phyloP scores from a whole-genome alignment of 2,113 vertebrate genomes.

The Sialia sialis region DNA sequence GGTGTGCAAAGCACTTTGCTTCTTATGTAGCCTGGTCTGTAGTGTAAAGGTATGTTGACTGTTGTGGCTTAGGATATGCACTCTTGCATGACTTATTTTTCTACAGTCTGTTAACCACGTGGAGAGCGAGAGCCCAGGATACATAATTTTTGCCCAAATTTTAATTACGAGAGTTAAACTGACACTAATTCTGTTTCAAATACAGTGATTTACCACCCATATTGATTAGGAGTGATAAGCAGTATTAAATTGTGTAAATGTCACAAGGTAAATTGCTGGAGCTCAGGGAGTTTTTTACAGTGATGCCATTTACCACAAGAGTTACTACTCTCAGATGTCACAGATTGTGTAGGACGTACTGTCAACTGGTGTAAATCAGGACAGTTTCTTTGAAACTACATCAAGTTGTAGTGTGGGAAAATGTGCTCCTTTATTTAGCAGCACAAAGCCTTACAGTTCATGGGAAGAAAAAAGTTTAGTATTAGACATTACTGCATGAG shows the following conservation, averaged over 20 bases:
- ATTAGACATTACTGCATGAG: not conserved
- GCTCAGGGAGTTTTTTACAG: not conserved
- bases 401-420: not conserved
- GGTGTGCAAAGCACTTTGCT: not conserved
- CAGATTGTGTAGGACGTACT: not conserved
- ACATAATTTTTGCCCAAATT: not conserved
- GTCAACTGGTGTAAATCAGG: constrained; percentile 6
- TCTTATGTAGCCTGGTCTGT: not conserved
- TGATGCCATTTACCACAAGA: constrained; percentile 3
- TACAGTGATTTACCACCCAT: not conserved
- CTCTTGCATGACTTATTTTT: not conserved
- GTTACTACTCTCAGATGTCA: constrained; percentile 16
- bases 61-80: not conserved
- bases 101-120: not conserved
- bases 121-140: not conserved
- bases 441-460: not conserved
- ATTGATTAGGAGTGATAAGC: not conserved
- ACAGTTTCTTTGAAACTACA: not conserved
- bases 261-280: not conserved
- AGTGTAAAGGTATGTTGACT: not conserved
- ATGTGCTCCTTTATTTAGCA: constrained; percentile 10
- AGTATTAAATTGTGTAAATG: not conserved
- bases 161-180: not conserved
- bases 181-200: not conserved
- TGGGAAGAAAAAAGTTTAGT: not conserved